These are phyloP conservation scores for Drosophila lutescens DNA, from an alignment of 2,888 invertebrate species.

Conservation along the genomic window DNA sequence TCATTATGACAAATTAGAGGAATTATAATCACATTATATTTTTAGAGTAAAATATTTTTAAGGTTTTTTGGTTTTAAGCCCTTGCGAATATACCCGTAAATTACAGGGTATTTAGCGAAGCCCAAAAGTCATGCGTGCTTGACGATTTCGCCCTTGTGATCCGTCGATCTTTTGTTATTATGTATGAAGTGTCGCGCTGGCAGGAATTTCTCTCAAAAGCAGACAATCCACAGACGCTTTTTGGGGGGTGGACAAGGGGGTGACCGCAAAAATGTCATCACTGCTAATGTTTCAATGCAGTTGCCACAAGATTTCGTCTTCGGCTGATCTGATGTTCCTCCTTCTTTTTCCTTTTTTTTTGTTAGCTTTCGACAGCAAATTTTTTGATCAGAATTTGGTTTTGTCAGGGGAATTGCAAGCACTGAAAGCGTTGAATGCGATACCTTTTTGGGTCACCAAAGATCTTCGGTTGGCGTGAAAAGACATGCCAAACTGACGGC, in stretches of 20 bases:
- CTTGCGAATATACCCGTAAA: neutral
- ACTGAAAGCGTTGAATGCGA: slow-evolving; percentile 79
- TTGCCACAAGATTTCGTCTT: slow-evolving; percentile 55
- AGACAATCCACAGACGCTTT: slow-evolving; percentile 55
- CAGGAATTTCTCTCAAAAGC: slow-evolving; percentile 63
- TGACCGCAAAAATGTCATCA: slow-evolving; percentile 83
- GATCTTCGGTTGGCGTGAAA: slow-evolving; percentile 61
- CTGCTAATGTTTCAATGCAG: slow-evolving; percentile 82
- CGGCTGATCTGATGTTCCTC: slow-evolving; percentile 56
- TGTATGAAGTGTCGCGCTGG: slow-evolving; percentile 79
- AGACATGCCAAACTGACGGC: slow-evolving; percentile 71
- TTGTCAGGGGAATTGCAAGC: slow-evolving; percentile 67
- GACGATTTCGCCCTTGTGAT: slow-evolving; percentile 37
- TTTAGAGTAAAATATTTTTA: neutral
- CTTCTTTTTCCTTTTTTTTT: slow-evolving; percentile 10
- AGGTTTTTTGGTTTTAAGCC: neutral
- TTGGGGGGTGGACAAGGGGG: slow-evolving; percentile 10
- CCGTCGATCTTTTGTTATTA: slow-evolving; percentile 72
- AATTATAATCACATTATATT: neutral
- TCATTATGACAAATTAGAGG: slow-evolving; percentile 5
- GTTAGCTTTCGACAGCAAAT: slow-evolving; percentile 56
- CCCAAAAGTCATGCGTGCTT: slow-evolving; percentile 25
- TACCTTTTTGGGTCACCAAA: slow-evolving; percentile 65
- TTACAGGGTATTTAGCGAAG: slow-evolving; percentile 20
- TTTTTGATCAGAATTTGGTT: slow-evolving; percentile 45